Evolutionary conservation across 2,888 invertebrate genomes (phyloP).

Genomic region (Carabus problematicus): DNA sequence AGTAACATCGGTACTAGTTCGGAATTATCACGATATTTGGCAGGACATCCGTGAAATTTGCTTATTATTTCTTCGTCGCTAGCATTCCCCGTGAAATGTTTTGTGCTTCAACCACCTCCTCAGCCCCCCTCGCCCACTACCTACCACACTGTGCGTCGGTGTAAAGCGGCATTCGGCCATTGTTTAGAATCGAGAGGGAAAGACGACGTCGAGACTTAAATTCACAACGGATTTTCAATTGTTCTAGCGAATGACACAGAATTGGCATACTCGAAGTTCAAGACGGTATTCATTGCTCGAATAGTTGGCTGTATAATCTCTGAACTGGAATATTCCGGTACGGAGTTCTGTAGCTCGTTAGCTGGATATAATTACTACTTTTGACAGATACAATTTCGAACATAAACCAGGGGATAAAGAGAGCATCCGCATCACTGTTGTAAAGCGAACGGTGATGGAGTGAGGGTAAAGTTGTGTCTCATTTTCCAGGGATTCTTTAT

Average conservation of each 20-base stretch:
- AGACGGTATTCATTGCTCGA: constrained; percentile 26
- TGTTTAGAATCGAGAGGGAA: constrained; percentile 21
- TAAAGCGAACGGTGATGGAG: too few relatives aligned
- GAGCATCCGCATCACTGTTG: neutral
- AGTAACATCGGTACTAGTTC: neutral
- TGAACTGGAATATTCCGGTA: constrained; percentile 6
- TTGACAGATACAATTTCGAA: neutral
- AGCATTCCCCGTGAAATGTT: too few relatives aligned
- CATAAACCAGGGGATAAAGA: neutral
- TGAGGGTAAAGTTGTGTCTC: too few relatives aligned
- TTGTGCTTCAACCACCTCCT: too few relatives aligned
- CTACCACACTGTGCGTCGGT: too few relatives aligned
- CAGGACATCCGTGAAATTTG: constrained; percentile 6
- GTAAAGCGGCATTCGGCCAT: constrained; percentile 11
- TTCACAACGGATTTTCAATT: constrained; percentile 32
- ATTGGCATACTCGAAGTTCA: constrained; percentile 36
- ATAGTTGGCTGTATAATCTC: constrained; percentile 22
- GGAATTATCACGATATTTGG: constrained; percentile 13
- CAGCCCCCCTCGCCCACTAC: too few relatives aligned
- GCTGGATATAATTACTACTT: constrained; percentile 14
- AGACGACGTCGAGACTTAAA: constrained; percentile 8
- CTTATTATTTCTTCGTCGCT: constrained; percentile 11
- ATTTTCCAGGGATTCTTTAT: too few relatives aligned
- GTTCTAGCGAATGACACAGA: constrained; percentile 38
- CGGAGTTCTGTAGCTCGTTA: constrained; percentile 1